Base-by-base conservation (phyloP, 2,888 invertebrate species). In the Catocala fraxini region DNA sequence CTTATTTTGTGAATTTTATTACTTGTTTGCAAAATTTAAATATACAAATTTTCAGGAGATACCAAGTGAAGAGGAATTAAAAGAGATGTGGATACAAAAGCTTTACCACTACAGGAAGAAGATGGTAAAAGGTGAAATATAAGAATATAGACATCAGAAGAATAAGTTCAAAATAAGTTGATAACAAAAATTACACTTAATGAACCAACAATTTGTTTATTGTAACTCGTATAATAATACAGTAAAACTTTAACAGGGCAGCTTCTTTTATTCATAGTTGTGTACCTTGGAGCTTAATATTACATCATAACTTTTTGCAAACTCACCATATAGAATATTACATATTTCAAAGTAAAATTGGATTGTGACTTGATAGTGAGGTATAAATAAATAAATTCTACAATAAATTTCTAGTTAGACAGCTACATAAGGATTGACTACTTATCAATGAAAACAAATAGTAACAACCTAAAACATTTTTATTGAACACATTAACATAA, bases 81-180 rank as follows among this genome's bases (percentile, higher is more conserved):
- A 95, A 80, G 97, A 97, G 70, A 96, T 96, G 91, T 97, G 97
- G 97, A 95, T 97, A 39, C 96, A 96, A 77, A 96, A 96, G 80
- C 88, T 96, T 1, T 96, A 95, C 77, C 95, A 94, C 49, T 95
- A 95, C 70, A 94, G 96, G 58, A 96, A 96, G 73, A 96, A 96
- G 85, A 95, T 95, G 83, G 86, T 95, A 45, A 90, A 89, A 77
- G 96, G 91, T 61, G 93, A 94, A 81, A 79, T 88, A 67, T 88
- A 84, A 81, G 69, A 66, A 54, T 34, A 42, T 25, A 57, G 51
- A 39, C 65, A 3, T 25, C 25, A 51, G 66, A 62, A 70, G 13
- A 11, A 46, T 6, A 51, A 51, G 13, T 4, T 39, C 35, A 12
- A 48, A 10, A 12, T 48, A 4, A n/a, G 1, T 12, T 11, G 11